Base-by-base conservation (phyloP, 64 coral and sea anemone genomes). In the Pocillopora verrucosa region DNA sequence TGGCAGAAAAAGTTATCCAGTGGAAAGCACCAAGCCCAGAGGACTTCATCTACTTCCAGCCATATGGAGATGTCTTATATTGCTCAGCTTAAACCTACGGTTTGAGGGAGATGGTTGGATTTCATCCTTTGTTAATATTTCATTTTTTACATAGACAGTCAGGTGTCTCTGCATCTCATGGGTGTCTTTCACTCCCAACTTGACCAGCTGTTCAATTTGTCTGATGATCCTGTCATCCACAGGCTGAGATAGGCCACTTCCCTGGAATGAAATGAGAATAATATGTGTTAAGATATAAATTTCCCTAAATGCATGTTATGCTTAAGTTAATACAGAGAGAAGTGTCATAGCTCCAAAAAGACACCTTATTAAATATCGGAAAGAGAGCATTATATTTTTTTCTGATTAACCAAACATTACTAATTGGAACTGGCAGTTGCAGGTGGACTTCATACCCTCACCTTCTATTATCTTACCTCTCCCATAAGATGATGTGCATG, bases 401-500 rank as follows among this genome's bases (percentile, higher is more conserved):
- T n/a, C n/a, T n/a, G n/a, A n/a, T n/a, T n/a, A n/a, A n/a, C n/a
- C n/a, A n/a, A n/a, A n/a, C n/a, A n/a, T n/a, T n/a, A n/a, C 22
- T 73, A 24, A 24, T 34, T 22, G 11, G 73, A 76, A 38, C 30
- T 13, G 26, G 14, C 22, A 45, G 73, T 35, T 13, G 38, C 73
- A 13, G 38, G 73, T 11, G 4, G 13, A 76, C 35, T 76, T 76
- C 35, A 76, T 76, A 13, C 30, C 22, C 30, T 76, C 11, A 36
- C 25, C 36, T 26, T 14, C 35, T 87, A 3, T 73, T 25, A 73
- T 86, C 83, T 57, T 36, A 86, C 83, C 84, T 87, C 69, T 74
- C 84, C 68, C 17, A 87, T 73, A 6, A 86, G 45, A 36, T 87
- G 68, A 87, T 87, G 69, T 87, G 84, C 84, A 74, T 87, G 84